phyloP scores from a whole-genome alignment of 2,113 vertebrate genomes.

The Deroptyus accipitrinus region DNA sequence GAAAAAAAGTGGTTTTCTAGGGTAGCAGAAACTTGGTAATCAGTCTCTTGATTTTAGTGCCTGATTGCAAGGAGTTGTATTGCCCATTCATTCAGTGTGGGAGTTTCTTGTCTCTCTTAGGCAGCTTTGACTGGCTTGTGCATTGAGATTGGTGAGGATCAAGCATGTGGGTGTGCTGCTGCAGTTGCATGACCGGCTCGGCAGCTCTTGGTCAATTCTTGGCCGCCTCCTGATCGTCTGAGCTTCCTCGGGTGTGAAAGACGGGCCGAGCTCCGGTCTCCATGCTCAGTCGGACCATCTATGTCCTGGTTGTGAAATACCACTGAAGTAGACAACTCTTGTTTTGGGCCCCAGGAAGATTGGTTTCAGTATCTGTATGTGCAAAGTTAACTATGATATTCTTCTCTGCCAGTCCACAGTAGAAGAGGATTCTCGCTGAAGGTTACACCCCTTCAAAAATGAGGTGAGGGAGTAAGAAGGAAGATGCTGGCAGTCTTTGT shows the following conservation, averaged over 20 bases:
- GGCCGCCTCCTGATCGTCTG: accelerated
- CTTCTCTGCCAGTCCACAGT: neutral
- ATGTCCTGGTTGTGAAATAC: neutral
- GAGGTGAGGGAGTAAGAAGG: neutral
- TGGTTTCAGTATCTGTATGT: neutral
- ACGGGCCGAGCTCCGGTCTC: neutral
- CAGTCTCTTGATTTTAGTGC: neutral
- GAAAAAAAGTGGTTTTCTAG: neutral
- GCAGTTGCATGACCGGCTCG: accelerated
- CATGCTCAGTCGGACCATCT: neutral
- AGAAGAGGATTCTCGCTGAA: neutral
- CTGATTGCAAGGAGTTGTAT: neutral
- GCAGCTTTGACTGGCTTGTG: neutral
- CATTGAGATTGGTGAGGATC: neutral
- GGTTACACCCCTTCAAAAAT: neutral
- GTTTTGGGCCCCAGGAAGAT: neutral
- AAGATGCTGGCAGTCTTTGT: neutral
- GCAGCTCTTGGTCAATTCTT: neutral
- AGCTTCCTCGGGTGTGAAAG: neutral
- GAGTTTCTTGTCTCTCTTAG: neutral
- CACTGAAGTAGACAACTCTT: neutral
- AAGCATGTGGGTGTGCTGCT: neutral
- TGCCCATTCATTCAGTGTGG: neutral
- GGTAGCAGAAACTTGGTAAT: neutral
- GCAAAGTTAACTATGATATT: accelerated